These are phyloP conservation scores for Dasypogon diadema DNA, from an alignment of 2,888 invertebrate species.

Conservation along the genomic window DNA sequence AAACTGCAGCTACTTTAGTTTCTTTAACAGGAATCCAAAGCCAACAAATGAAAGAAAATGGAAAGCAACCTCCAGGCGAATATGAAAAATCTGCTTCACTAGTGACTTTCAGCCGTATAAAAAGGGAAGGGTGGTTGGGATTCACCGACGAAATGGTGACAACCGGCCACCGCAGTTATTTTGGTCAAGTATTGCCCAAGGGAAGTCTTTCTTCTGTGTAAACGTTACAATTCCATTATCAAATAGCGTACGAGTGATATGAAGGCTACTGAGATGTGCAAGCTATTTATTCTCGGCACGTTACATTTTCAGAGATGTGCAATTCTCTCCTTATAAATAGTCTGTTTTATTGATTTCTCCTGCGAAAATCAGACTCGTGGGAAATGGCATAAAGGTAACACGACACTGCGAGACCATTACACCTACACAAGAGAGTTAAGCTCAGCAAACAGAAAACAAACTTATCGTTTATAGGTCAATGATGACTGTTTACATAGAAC, in stretches of 20 bases:
- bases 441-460: too few species aligned
- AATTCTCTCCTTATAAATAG: too few species aligned
- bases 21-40: slow-evolving; percentile 35
- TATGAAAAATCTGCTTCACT: slow-evolving; percentile 32
- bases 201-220: slow-evolving; percentile 3
- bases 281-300: slow-evolving; percentile 4
- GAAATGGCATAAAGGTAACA: too few species aligned
- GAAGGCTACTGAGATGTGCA: background rate
- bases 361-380: too few species aligned
- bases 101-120: background rate
- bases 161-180: slow-evolving; percentile 17
- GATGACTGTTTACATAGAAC: too few species aligned
- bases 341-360: too few species aligned
- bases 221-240: slow-evolving; percentile 37
- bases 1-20: background rate
- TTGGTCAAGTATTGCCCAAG: slow-evolving; percentile 34
- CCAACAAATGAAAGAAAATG: slow-evolving; percentile 40
- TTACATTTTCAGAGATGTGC: too few species aligned
- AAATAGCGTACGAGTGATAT: slow-evolving; percentile 13
- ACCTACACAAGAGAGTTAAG: too few species aligned
- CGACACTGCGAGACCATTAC: too few species aligned
- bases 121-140: background rate
- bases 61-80: slow-evolving; percentile 10
- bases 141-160: slow-evolving; percentile 18
- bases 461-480: too few species aligned